Evolutionary conservation across 2,113 vertebrate species (phyloP), one percentile per base, ranked within the genome.

Genomic region (Daphoenositta chrysoptera): DNA sequence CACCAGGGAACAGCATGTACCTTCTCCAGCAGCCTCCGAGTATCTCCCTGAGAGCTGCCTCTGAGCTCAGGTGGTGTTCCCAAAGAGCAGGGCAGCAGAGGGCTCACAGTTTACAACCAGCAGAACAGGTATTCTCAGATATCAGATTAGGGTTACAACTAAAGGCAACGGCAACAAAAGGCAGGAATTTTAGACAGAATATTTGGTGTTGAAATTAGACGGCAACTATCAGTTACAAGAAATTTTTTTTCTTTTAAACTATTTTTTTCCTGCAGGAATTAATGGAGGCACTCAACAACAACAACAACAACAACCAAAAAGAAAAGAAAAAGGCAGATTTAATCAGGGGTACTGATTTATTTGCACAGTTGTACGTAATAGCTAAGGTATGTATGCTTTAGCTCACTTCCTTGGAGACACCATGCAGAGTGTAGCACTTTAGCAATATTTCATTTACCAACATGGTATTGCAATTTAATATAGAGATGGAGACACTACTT

Each of bases 91-190:
- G 15, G 28, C 10, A 58, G 50, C 40, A 51, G 39, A 70, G 42
- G 57, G 54, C 47, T 64, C 50, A 15, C 47, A 45, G 1, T 7
- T 42, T 27, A 31, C 35, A 76, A 83, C 87, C 57, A 61, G 87
- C 70, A 90, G 63, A 90, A 90, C 79, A 82, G 80, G 66, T 89
- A 76, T 76, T 91, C 58, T 66, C n/a, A 87, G 37, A 27, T 54
- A 60, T 28, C 61, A 89, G 37, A 60, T 60, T 40, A 82, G 60
- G 0, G 0, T 16, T 39, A 3, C 23, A 42, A 45, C 50, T 51
- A 60, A 89, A 51, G 39, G 48, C 23, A 39, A 15, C 2, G 5
- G 31, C 44, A 79, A 68, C 23, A 58, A 56, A 72, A 65, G 35
- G 28, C 33, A 78, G 45, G 56, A 45, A 45, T 70, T 89, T 82